Conservation (phyloP, 2,113 vertebrate species). For the Terrapene triunguis region DNA sequence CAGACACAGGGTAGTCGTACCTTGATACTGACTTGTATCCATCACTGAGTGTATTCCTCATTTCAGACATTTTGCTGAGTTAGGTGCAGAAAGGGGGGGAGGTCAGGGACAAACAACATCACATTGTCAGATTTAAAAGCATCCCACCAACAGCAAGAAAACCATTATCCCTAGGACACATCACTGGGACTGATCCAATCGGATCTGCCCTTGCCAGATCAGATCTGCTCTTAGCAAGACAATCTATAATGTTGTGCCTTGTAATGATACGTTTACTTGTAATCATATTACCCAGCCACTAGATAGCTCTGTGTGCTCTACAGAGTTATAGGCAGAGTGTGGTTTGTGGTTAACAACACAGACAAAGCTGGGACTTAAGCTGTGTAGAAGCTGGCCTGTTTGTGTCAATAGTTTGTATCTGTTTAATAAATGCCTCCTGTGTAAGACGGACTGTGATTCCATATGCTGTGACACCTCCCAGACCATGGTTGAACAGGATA, state of each 20-base stretch:
- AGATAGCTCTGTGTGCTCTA: neutral
- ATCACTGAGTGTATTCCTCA: slow-evolving; percentile 70
- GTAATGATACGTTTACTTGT: neutral
- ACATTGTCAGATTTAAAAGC: rapidly evolving
- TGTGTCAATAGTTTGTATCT: neutral
- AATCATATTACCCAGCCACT: neutral
- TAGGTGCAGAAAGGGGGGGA: neutral
- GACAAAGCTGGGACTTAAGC: neutral
- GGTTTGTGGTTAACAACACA: neutral
- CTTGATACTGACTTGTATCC: slow-evolving; percentile 76
- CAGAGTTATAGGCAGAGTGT: neutral
- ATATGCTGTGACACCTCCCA: neutral
- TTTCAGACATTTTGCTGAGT: slow-evolving; percentile 8
- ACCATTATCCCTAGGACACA: neutral
- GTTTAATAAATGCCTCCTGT: neutral
- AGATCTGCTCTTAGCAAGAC: too few relatives aligned
- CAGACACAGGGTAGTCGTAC: slow-evolving; percentile 12
- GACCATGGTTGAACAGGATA: neutral
- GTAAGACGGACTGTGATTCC: neutral
- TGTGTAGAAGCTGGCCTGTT: neutral
- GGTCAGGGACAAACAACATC: neutral
- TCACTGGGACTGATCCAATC: neutral
- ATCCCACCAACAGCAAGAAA: neutral
- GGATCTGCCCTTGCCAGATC: neutral
- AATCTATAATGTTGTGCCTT: neutral